A percentile compares a stretch with the other conserved stretches of the same genome.
phyloP scores from a whole-genome alignment of 2,888 invertebrate species.

The Apamea sordens region DNA sequence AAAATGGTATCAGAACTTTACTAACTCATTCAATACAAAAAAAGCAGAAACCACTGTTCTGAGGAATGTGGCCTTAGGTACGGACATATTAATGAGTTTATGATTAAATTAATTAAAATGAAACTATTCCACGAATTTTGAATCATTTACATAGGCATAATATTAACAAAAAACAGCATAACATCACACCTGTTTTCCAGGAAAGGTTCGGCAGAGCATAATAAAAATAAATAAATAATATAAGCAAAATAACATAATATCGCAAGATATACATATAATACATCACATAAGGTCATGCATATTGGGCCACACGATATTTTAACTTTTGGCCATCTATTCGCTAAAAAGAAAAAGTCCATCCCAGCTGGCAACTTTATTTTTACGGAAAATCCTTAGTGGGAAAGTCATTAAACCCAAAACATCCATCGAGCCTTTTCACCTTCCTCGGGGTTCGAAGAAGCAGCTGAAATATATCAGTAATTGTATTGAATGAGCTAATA shows the following conservation, averaged over 20 bases:
- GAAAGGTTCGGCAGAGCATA: too few relatives aligned
- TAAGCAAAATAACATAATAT: too few relatives aligned
- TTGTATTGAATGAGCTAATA: slow-evolving; percentile 4
- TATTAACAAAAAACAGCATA: too few relatives aligned
- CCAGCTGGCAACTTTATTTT: not conserved
- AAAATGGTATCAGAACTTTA: not conserved
- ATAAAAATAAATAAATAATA: too few relatives aligned
- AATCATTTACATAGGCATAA: too few relatives aligned
- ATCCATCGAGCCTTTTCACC: not conserved
- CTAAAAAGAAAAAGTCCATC: too few relatives aligned
- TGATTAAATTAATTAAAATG: not conserved
- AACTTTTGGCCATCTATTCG: not conserved
- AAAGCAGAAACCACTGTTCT: not conserved
- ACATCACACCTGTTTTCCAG: too few relatives aligned
- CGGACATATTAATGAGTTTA: not conserved
- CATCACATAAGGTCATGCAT: not conserved
- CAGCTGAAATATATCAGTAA: not conserved
- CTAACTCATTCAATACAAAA: slow-evolving; percentile 7
- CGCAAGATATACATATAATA: too few relatives aligned
- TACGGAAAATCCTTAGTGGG: not conserved
- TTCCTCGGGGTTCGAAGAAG: not conserved
- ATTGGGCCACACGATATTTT: not conserved
- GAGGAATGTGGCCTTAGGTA: not conserved
- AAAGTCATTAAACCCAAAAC: not conserved
- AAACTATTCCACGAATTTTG: not conserved